Evolutionary conservation across 1,140 invertebrate genomes (phyloP).

Genomic region (Pseudomyrmex gracilis): DNA sequence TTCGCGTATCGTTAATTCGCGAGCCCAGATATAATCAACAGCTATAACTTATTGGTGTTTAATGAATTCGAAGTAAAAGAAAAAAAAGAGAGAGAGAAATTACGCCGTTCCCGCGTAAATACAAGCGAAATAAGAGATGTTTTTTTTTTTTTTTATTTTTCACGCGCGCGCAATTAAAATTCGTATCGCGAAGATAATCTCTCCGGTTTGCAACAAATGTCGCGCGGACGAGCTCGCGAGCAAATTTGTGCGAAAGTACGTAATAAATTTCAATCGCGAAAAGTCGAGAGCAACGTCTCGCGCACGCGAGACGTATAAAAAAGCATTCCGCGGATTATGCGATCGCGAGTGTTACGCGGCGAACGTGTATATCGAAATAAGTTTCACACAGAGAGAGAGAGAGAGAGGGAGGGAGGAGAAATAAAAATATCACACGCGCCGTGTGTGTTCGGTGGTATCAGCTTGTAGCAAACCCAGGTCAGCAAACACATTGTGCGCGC

Average conservation of each 20-base stretch:
- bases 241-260: conserved; percentile 6
- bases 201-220: not conserved
- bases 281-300: too few species aligned
- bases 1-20: conserved; percentile 5
- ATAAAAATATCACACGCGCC: not conserved
- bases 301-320: conserved; percentile 32
- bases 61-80: not conserved
- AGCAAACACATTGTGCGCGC: conserved; percentile 4
- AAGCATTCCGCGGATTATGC: conserved; percentile 1
- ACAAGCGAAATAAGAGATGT: not conserved
- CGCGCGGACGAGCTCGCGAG: not conserved
- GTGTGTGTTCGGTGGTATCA: conserved; percentile 20
- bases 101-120: not conserved
- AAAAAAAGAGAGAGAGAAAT: not conserved
- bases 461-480: conserved; percentile 15
- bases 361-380: conserved; percentile 1
- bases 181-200: not conserved
- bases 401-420: not conserved
- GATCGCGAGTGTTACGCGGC: not conserved
- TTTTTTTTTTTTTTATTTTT: not conserved
- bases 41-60: not conserved
- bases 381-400: not conserved
- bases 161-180: conserved; percentile 29
- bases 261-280: too few species aligned
- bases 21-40: not conserved